Evolutionary conservation across 2,797 vertebrate species (phyloP), one percentile per base, ranked within the genome.

Genomic region (Dryobates pubescens): DNA sequence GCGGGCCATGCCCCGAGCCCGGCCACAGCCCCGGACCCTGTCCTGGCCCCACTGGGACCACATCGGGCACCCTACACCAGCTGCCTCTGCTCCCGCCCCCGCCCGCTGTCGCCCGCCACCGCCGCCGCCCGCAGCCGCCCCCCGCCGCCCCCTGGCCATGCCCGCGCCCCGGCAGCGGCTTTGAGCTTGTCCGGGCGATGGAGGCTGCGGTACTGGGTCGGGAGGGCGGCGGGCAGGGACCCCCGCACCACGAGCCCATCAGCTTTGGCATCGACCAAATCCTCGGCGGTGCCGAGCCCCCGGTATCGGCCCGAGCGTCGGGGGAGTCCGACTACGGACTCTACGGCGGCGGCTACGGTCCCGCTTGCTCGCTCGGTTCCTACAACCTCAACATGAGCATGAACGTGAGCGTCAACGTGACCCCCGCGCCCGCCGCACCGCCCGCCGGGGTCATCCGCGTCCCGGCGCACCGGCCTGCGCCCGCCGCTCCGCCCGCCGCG

Each of bases 261-360:
- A 98, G 98, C 96, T 99, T 99, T 94, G 99, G 99, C 79, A 99
- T 99, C 93, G 99, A 99, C 86, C 99, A 99, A 97, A 99, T 99
- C 93, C 98, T 99, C 65, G 98, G 99, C 96, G 98, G 98, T 94
- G 97, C 98, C 89, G 98, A 98, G 59, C 98, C 96, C 97, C 97
- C 75, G 97, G 98, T 97, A 97, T 68, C 98, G 97, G 68, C 98
- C n/a, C 81, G 96, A 95, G 72, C 98, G 97, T 79, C 90, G 96
- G 96, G 98, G 97, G 97, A 98, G 97, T 95, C 97, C 83, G 97
- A 96, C 53, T 98, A 96, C 93, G 51, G 91, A 56, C 79, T 96
- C 94, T 98, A 98, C 95, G 78, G 97, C 92, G 94, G 98, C 92
- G 97, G 98, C 43, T 98, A 98, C 97, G 98, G 97, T 94, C 97